Conservation (phyloP, 2,113 vertebrate genomes). For the Entomyzon cyanotis region DNA sequence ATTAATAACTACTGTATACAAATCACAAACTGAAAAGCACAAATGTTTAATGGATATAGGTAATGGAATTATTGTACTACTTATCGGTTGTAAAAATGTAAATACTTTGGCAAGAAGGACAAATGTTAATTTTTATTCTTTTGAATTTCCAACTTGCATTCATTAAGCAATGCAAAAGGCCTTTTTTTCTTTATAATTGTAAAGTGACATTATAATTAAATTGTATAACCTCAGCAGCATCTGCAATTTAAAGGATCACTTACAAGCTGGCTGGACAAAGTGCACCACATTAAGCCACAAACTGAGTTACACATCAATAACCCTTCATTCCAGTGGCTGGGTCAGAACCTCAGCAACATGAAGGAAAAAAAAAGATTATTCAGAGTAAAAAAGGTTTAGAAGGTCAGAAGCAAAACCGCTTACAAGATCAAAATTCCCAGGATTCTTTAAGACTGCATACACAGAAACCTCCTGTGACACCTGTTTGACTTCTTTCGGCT, state of each 20-base stretch:
- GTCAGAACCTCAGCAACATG: constrained; percentile 55
- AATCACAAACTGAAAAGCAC: constrained; percentile 69
- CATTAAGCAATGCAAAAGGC: constrained; percentile 74
- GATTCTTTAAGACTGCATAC: neutral
- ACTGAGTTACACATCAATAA: constrained; percentile 65
- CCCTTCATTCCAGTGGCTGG: constrained; percentile 53
- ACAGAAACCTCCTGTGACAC: constrained; percentile 39
- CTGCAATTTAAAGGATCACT: constrained; percentile 73
- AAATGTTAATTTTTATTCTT: constrained; percentile 79
- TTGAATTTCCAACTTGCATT: constrained; percentile 75
- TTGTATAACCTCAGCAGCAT: constrained; percentile 71
- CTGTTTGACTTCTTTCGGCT: constrained; percentile 5
- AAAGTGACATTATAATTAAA: constrained; percentile 81
- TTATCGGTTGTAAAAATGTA: constrained; percentile 70
- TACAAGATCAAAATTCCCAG: constrained; percentile 9
- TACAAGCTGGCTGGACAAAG: constrained; percentile 70
- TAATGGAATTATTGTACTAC: constrained; percentile 72
- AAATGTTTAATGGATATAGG: constrained; percentile 71
- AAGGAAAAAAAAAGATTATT: neutral
- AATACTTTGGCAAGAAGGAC: constrained; percentile 74
- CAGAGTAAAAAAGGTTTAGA: constrained; percentile 49
- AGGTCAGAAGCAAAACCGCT: constrained; percentile 49
- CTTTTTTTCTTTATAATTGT: constrained; percentile 75
- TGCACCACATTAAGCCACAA: constrained; percentile 66
- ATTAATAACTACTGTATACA: constrained; percentile 74